phyloP scores from a whole-genome alignment of 2,113 vertebrate genomes.

The Petrocephalus microphthalmus region DNA sequence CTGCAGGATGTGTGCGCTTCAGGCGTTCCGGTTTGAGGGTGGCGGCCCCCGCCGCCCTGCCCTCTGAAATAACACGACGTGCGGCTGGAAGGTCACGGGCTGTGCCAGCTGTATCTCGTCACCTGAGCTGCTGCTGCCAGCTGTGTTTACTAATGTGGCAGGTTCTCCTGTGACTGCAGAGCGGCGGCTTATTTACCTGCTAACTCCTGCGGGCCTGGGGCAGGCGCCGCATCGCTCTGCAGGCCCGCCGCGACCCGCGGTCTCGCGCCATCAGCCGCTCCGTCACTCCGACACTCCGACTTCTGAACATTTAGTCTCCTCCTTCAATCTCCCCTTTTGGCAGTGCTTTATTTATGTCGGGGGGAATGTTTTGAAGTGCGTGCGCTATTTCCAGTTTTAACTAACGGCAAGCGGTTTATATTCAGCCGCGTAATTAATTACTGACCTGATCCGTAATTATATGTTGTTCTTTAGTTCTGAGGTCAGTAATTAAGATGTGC shows the following conservation, averaged over 20 bases:
- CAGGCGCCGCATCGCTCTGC: neutral
- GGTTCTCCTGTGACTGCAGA: neutral
- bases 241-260: neutral
- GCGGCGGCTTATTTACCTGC: neutral
- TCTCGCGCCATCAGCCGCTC: neutral
- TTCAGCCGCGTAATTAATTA: conserved; percentile 5
- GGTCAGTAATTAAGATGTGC: conserved; percentile 17
- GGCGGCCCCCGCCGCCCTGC: neutral
- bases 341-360: neutral
- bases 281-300: neutral
- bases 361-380: conserved; percentile 1
- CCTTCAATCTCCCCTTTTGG: neutral
- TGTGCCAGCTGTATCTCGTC: neutral
- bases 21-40: neutral
- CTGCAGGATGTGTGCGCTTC: neutral
- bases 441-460: conserved; percentile 7
- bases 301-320: neutral
- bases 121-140: neutral
- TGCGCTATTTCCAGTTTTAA: conserved; percentile 3
- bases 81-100: neutral
- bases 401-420: conserved; percentile 1
- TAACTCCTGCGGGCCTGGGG: neutral
- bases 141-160: neutral
- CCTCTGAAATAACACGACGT: neutral
- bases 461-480: conserved; percentile 1